Evolutionary conservation across 1,140 invertebrate species (phyloP).

Genomic region (Cotesia chilonis): DNA sequence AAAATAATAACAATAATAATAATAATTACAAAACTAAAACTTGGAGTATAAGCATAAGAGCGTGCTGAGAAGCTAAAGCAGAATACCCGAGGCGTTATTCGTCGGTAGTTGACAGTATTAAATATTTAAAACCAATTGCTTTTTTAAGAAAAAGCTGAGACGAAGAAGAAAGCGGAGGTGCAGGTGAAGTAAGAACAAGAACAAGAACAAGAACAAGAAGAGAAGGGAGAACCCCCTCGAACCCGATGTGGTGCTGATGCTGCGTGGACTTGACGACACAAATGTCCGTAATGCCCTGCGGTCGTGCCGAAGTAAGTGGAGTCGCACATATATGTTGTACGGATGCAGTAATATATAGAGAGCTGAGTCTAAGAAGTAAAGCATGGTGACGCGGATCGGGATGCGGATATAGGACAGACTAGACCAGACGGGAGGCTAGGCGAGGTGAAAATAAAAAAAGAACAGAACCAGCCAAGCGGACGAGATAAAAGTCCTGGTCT

Average conservation of each 20-base stretch:
- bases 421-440: no score
- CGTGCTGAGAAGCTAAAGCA: background rate
- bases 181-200: no score
- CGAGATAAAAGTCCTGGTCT: no score
- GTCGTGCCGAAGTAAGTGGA: slow-evolving; percentile 1
- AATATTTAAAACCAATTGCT: slow-evolving; percentile 53
- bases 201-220: no score
- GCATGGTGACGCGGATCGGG: no score
- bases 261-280: background rate
- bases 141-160: slow-evolving; percentile 20
- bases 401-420: no score
- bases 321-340: background rate
- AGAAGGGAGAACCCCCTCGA: no score
- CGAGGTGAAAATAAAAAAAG: no score
- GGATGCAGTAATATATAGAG: background rate
- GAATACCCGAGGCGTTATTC: slow-evolving; percentile 4
- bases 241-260: no score
- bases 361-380: background rate
- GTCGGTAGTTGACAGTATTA: slow-evolving; percentile 19
- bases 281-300: slow-evolving; percentile 3
- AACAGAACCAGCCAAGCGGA: no score
- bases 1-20: background rate
- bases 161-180: no score
- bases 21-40: background rate
- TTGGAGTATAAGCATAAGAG: no score